Evolutionary conservation across 1,140 invertebrate genomes (phyloP).

Genomic region (Ladona fulva): DNA sequence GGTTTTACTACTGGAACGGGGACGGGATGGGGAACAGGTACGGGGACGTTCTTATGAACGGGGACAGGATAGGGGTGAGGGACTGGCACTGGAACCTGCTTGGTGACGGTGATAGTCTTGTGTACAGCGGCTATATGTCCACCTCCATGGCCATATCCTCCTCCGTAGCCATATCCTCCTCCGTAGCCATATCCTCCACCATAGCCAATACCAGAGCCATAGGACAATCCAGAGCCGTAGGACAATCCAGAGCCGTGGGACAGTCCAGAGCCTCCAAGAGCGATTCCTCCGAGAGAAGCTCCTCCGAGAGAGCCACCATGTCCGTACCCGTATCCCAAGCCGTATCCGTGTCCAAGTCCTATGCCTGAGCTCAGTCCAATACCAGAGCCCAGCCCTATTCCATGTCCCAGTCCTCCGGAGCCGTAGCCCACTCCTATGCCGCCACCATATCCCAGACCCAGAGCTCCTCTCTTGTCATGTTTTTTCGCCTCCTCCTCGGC

Average conservation of each 20-base stretch:
- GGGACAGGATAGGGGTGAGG: conserved; percentile 38
- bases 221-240: neutral
- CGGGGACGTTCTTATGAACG: conserved; percentile 35
- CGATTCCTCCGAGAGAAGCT: too few species aligned
- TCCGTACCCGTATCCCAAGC: neutral
- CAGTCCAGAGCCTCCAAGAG: conserved; percentile 15
- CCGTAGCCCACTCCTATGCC: conserved; percentile 1
- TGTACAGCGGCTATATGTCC: conserved; percentile 30
- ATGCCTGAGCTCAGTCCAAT: too few species aligned
- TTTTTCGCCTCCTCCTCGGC: neutral
- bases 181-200: conserved; percentile 21
- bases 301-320: neutral
- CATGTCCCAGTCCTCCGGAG: neutral
- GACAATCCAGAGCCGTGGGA: neutral
- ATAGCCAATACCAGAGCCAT: neutral
- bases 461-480: neutral
- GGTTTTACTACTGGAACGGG: conserved; percentile 26
- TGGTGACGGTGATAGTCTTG: conserved; percentile 39
- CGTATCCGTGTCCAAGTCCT: neutral
- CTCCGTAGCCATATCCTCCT: conserved; percentile 19
- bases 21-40: conserved; percentile 25
- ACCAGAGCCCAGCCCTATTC: too few species aligned
- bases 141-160: conserved; percentile 20
- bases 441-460: conserved; percentile 21
- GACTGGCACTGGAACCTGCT: conserved; percentile 36